phyloP scores from a whole-genome alignment of 2,888 invertebrate species.

The Pinctada fucata region DNA sequence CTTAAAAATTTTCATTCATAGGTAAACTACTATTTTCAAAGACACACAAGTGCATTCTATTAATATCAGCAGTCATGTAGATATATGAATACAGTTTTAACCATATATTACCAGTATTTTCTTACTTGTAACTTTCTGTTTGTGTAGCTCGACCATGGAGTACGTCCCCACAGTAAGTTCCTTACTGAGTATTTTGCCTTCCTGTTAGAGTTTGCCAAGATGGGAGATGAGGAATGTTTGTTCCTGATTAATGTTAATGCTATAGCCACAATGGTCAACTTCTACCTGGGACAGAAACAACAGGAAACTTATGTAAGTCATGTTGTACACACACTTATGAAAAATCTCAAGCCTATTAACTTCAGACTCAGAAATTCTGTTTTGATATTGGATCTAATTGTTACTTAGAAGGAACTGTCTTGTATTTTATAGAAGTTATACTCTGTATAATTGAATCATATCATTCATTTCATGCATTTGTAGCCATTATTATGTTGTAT shows the following conservation, averaged over 20 bases:
- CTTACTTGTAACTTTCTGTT: neutral
- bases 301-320: slow-evolving; percentile 72
- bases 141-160: slow-evolving; percentile 80
- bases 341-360: too few species aligned
- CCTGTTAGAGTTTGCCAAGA: slow-evolving; percentile 94
- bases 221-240: slow-evolving; percentile 94
- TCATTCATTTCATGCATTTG: too few species aligned
- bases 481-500: too few species aligned
- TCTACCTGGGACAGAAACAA: slow-evolving; percentile 84
- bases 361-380: too few species aligned
- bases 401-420: too few species aligned
- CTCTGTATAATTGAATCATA: too few species aligned
- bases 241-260: slow-evolving; percentile 92
- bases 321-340: neutral
- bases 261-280: slow-evolving; percentile 92
- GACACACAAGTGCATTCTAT: neutral
- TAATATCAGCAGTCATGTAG: neutral
- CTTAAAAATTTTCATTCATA: neutral
- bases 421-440: too few species aligned
- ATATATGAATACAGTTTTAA: neutral
- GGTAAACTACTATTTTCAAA: neutral
- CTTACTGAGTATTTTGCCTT: slow-evolving; percentile 95
- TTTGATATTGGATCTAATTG: too few species aligned
- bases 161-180: slow-evolving; percentile 79
- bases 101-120: neutral